phyloP scores from a whole-genome alignment of 2,113 vertebrate genomes.

The Percina caprodes region DNA sequence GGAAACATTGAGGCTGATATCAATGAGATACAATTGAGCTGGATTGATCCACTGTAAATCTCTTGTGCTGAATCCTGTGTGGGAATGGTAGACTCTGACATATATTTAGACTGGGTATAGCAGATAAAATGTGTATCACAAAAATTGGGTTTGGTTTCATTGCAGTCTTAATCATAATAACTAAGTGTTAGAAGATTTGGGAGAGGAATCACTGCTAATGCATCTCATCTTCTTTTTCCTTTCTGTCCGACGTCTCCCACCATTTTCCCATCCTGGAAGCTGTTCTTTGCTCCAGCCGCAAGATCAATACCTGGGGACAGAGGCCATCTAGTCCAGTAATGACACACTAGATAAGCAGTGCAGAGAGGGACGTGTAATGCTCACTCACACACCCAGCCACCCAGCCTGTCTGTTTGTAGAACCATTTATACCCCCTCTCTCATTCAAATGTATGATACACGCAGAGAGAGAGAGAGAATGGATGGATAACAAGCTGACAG shows the following conservation, averaged over 20 bases:
- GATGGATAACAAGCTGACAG: slow-evolving; percentile 37
- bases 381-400: slow-evolving; percentile 53
- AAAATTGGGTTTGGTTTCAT: neutral
- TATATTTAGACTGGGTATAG: neutral
- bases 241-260: slow-evolving; percentile 24
- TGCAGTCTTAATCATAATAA: neutral
- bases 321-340: slow-evolving; percentile 68
- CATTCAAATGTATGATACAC: slow-evolving; percentile 39
- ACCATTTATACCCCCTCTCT: slow-evolving; percentile 14
- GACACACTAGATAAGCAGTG: slow-evolving; percentile 55
- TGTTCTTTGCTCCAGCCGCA: slow-evolving; percentile 48
- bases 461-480: slow-evolving; percentile 36
- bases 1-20: slow-evolving; percentile 1
- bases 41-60: neutral
- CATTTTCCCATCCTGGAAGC: slow-evolving; percentile 59
- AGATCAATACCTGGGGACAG: slow-evolving; percentile 73
- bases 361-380: slow-evolving; percentile 62
- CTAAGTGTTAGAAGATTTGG: neutral
- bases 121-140: neutral
- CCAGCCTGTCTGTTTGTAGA: slow-evolving; percentile 8
- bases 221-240: slow-evolving; percentile 15
- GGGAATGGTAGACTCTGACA: neutral
- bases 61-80: neutral
- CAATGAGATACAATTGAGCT: neutral
- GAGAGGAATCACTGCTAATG: slow-evolving; percentile 12